Evolutionary conservation across 2,888 invertebrate genomes (phyloP).

Genomic region (Cephalotes varians): DNA sequence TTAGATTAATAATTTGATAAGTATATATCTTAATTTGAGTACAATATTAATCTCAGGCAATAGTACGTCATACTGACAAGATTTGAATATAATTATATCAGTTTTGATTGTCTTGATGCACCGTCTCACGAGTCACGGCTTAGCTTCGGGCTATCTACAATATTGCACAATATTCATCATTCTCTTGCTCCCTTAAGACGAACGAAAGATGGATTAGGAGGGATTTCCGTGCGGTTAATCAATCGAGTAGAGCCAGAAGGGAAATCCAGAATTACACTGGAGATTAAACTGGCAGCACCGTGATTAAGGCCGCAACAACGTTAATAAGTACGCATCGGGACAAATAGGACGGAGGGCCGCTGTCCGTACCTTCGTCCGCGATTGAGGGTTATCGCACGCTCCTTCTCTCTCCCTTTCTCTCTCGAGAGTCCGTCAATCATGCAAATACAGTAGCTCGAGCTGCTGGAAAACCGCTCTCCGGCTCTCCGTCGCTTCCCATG

Average conservation of each 20-base stretch:
- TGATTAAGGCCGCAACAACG: conserved; percentile 50
- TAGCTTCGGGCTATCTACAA: conserved; percentile 4
- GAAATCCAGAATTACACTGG: conserved; percentile 49
- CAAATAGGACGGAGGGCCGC: conserved; percentile 29
- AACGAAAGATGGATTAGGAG: conserved; percentile 40
- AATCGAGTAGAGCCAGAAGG: conserved; percentile 45
- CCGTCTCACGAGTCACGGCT: neutral
- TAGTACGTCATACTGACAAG: neutral
- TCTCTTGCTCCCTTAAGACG: conserved; percentile 15
- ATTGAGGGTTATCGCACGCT: conserved; percentile 63
- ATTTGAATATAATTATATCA: conserved; percentile 25
- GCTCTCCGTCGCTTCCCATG: conserved; percentile 74
- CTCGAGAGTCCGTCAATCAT: conserved; percentile 65
- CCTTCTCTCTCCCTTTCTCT: conserved; percentile 17
- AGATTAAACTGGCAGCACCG: conserved; percentile 48
- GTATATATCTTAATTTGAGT: neutral
- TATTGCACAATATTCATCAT: conserved; percentile 40
- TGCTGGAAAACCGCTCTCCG: conserved; percentile 70
- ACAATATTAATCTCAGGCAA: neutral
- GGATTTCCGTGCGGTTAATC: conserved; percentile 45
- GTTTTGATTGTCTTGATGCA: conserved; percentile 8
- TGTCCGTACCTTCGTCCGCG: conserved; percentile 35
- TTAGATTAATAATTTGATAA: neutral
- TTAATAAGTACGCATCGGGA: conserved; percentile 51
- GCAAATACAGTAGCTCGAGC: conserved; percentile 63